Conservation (phyloP, 1,140 invertebrate genomes). For the Danaus melanippus region DNA sequence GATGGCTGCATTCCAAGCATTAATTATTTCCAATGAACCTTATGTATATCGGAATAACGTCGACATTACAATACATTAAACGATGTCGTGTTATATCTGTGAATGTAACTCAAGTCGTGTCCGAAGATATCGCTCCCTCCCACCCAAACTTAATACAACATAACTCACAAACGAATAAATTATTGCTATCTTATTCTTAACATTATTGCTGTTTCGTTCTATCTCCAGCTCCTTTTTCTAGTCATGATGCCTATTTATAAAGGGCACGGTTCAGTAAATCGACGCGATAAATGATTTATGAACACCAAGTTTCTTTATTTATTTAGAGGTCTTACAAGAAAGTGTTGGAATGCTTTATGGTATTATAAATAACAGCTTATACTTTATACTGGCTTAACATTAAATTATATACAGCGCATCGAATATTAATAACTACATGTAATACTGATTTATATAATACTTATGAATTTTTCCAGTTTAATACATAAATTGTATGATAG, state of each 20-base stretch:
- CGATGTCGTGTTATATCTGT: slow-evolving; percentile 27
- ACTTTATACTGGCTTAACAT: too few species aligned
- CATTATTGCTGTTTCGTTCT: slow-evolving; percentile 56
- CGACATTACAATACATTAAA: not conserved
- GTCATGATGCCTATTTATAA: slow-evolving; percentile 30
- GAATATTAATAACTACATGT: too few species aligned
- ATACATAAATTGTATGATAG: too few species aligned
- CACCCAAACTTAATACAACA: slow-evolving; percentile 59
- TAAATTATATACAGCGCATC: too few species aligned
- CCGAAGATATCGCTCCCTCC: slow-evolving; percentile 48
- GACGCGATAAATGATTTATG: slow-evolving; percentile 24
- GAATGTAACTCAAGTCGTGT: slow-evolving; percentile 37
- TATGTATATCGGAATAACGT: slow-evolving; percentile 19
- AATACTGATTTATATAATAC: too few species aligned
- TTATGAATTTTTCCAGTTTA: too few species aligned
- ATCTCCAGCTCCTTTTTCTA: slow-evolving; percentile 46
- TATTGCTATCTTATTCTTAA: slow-evolving; percentile 56
- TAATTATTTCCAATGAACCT: slow-evolving; percentile 12
- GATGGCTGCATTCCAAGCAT: slow-evolving; percentile 44
- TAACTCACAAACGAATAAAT: slow-evolving; percentile 62
- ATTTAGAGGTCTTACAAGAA: slow-evolving; percentile 16
- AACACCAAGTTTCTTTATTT: slow-evolving; percentile 16
- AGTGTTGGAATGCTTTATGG: slow-evolving; percentile 19
- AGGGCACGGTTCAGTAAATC: slow-evolving; percentile 18
- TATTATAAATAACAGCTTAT: slow-evolving; percentile 10